Percentiles rank a stretch among this genome's conserved stretches.
Evolutionary conservation across 1,140 invertebrate species (phyloP).

Genomic region (Monomorium pharaonis): DNA sequence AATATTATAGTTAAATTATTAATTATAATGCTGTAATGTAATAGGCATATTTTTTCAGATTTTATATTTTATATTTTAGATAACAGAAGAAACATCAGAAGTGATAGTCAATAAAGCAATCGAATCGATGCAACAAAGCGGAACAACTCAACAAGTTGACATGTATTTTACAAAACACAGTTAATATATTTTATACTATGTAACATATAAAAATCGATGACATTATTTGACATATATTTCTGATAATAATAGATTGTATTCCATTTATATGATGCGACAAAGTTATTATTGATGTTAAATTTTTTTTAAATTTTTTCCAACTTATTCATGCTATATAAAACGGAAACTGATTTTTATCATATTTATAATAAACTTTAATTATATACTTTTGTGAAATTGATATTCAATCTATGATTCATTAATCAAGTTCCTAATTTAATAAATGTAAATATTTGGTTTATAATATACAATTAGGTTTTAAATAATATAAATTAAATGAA

Average conservation of each 20-base stretch:
- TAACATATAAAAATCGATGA: no score
- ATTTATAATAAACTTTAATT: not conserved
- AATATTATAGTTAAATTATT: constrained; percentile 43
- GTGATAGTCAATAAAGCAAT: constrained; percentile 92
- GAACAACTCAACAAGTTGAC: constrained; percentile 77
- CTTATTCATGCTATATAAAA: not conserved
- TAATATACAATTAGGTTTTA: not conserved
- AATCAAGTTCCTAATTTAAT: not conserved
- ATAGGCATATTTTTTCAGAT: not conserved
- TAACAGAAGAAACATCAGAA: constrained; percentile 91
- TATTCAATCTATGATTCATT: not conserved
- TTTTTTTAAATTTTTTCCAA: not conserved
- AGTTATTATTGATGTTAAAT: not conserved
- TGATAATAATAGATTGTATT: not conserved
- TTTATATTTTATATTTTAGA: constrained; percentile 85
- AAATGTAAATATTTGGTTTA: not conserved
- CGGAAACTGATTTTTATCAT: not conserved
- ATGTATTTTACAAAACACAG: constrained; percentile 63
- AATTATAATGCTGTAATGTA: not conserved
- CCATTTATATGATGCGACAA: not conserved
- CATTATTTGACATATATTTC: no score
- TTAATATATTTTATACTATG: not conserved
- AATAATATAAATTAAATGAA: no score
- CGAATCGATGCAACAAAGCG: constrained; percentile 90
- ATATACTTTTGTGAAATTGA: not conserved